A percentile compares a stretch with the other conserved stretches of the same genome.
phyloP scores from a whole-genome alignment of 23 tunicate genomes.

The Phallusia fumigata region DNA sequence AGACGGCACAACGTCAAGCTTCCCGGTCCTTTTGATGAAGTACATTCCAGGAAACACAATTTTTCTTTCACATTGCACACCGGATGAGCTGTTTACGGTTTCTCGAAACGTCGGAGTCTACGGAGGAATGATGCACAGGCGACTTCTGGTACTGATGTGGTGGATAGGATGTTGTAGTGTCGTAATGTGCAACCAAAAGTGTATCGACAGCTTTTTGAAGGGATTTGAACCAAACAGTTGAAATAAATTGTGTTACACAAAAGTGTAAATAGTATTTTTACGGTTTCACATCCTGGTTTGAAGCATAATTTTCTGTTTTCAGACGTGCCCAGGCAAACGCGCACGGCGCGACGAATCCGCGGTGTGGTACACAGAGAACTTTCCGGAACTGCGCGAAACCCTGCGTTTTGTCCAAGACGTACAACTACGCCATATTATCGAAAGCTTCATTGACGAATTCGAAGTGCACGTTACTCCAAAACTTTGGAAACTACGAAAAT shows the following conservation, averaged over 20 bases:
- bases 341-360: neutral
- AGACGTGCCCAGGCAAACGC: neutral
- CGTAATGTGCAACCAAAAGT: too few relatives aligned
- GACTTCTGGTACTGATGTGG: neutral
- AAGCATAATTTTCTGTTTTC: neutral
- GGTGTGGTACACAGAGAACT: slow-evolving; percentile 18
- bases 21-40: neutral
- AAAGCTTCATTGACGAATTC: neutral
- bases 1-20: neutral
- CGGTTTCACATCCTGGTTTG: too few relatives aligned
- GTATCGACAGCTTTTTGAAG: too few relatives aligned
- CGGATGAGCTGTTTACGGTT: neutral
- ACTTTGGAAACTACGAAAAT: neutral
- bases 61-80: neutral
- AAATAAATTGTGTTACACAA: too few relatives aligned
- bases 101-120: neutral
- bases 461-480: neutral
- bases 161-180: too few relatives aligned
- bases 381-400: neutral
- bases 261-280: too few relatives aligned
- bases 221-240: too few relatives aligned
- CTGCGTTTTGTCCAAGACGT: neutral
- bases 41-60: neutral
- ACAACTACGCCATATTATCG: neutral
- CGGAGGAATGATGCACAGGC: neutral